A percentile compares a stretch with the other conserved stretches of the same genome.
phyloP scores from a whole-genome alignment of 2,888 invertebrate species.

The Microplitis deprimator region DNA sequence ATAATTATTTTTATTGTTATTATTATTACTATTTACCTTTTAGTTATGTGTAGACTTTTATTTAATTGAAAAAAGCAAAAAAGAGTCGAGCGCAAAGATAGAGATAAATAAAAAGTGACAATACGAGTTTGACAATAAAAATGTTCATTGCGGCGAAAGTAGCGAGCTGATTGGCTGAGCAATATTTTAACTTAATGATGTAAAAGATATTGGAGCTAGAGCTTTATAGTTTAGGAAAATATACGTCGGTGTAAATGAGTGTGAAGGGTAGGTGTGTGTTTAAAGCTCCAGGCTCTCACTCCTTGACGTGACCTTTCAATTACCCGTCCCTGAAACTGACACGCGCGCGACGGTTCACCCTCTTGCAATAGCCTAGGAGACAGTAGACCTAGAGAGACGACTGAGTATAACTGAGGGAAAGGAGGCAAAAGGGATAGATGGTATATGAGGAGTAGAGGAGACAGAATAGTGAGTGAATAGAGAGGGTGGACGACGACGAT shows the following conservation, averaged over 20 bases:
- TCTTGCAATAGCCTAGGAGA: background rate
- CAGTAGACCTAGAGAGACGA: background rate
- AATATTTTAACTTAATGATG: background rate
- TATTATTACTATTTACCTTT: too few species aligned
- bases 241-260: background rate
- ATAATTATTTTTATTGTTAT: too few species aligned
- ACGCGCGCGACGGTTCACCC: slow-evolving; percentile 32
- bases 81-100: background rate
- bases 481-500: slow-evolving; percentile 20
- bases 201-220: background rate
- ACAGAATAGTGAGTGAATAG: background rate
- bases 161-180: background rate
- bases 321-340: slow-evolving; percentile 46
- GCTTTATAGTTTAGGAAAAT: background rate
- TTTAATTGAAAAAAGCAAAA: background rate
- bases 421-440: slow-evolving; percentile 12
- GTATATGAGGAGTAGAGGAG: background rate
- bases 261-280: background rate
- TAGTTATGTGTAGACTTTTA: too few species aligned
- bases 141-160: background rate
- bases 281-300: background rate
- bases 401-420: background rate
- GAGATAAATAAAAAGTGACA: background rate
- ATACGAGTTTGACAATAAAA: background rate
- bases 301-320: slow-evolving; percentile 46